Conservation (phyloP, 2,888 invertebrate genomes). For the Amphipoea oculea region DNA sequence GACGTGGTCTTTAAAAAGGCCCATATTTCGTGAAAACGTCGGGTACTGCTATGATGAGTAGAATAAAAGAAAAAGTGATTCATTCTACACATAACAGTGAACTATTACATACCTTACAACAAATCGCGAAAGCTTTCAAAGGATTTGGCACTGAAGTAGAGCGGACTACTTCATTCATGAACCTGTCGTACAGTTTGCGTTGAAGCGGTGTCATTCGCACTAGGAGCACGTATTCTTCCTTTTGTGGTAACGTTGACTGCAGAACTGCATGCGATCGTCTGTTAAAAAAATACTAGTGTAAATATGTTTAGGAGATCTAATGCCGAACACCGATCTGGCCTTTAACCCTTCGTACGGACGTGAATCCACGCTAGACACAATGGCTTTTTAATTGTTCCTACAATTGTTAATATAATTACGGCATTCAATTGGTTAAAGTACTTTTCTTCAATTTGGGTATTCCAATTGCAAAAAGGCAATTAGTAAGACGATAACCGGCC, state of each 20-base stretch:
- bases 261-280: conserved; percentile 98
- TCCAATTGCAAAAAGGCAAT: background rate
- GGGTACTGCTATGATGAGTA: background rate
- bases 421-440: background rate
- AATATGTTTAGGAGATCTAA: background rate
- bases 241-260: conserved; percentile 97
- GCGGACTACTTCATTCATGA: conserved; percentile 97
- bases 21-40: background rate
- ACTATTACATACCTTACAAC: conserved; percentile 94
- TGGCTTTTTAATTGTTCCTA: too few species aligned
- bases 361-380: too few species aligned
- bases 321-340: background rate
- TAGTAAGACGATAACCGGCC: background rate
- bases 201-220: conserved; percentile 97
- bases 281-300: conserved; percentile 47
- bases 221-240: conserved; percentile 98
- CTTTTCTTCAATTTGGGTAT: background rate
- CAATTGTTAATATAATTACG: too few species aligned
- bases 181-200: conserved; percentile 96
- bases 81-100: background rate
- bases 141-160: conserved; percentile 97
- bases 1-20: background rate
- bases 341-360: too few species aligned
- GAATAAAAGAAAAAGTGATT: conserved; percentile 1
- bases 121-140: conserved; percentile 99